A percentile compares a stretch with the other conserved stretches of the same genome.
Evolutionary conservation across 2,888 invertebrate genomes (phyloP).

Genomic region (Chironomus riparius): DNA sequence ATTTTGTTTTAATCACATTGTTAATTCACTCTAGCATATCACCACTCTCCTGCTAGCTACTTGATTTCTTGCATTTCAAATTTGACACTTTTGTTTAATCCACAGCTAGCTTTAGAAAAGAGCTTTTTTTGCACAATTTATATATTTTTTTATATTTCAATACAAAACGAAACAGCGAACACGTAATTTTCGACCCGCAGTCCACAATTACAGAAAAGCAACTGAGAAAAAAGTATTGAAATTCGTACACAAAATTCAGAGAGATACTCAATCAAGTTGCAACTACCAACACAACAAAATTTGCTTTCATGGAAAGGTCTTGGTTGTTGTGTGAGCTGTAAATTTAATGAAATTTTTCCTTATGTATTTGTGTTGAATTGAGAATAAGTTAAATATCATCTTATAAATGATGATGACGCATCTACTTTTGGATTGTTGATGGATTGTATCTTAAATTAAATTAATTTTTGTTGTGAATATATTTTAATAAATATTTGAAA

Average conservation of each 20-base stretch:
- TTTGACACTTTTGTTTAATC: neutral
- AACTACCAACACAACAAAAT: neutral
- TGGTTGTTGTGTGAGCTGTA: neutral
- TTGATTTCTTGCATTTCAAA: neutral
- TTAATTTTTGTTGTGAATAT: too few species aligned
- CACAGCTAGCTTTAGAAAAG: neutral
- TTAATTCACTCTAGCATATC: neutral
- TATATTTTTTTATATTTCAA: neutral
- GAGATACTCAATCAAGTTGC: neutral
- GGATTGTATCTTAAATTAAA: too few species aligned
- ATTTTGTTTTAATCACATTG: neutral
- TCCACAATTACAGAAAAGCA: neutral
- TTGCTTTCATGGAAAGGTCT: too few species aligned
- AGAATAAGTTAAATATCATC: neutral
- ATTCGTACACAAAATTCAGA: neutral
- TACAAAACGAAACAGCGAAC: neutral
- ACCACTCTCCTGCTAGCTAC: neutral
- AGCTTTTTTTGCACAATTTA: neutral
- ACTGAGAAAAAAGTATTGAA: neutral
- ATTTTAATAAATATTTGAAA: too few species aligned
- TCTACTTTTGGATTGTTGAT: too few species aligned
- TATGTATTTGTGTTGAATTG: conserved; percentile 2
- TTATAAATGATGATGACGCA: too few species aligned
- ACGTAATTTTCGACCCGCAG: neutral
- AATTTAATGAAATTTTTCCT: neutral